A percentile compares a stretch with the other conserved stretches of the same genome.
Conservation (phyloP, 2,797 vertebrate genomes). For the Anomalospiza imberbis region DNA sequence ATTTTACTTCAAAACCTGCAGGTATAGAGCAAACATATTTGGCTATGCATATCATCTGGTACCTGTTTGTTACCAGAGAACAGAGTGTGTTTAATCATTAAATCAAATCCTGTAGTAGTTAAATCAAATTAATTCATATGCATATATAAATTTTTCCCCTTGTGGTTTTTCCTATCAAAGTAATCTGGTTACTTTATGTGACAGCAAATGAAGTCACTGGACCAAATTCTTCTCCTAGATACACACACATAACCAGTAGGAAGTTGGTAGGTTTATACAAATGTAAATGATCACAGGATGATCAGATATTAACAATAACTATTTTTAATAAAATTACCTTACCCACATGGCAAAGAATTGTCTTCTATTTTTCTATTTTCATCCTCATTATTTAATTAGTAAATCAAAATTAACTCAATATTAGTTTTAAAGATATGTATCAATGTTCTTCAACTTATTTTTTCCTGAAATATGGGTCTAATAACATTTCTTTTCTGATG, state of each 20-base stretch:
- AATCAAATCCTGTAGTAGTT: neutral
- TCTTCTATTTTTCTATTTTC: neutral
- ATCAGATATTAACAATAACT: neutral
- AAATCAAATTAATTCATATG: slow-evolving; percentile 37
- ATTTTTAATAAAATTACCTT: neutral
- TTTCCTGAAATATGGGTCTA: neutral
- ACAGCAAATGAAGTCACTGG: neutral
- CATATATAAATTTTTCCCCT: neutral
- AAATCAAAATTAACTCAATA: neutral
- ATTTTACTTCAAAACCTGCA: slow-evolving; percentile 34
- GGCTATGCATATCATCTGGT: slow-evolving; percentile 11
- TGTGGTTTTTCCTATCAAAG: neutral
- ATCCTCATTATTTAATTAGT: neutral
- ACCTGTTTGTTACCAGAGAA: slow-evolving; percentile 26
- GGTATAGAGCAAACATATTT: slow-evolving; percentile 8
- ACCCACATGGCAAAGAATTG: neutral
- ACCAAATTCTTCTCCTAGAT: neutral
- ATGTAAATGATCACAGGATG: neutral
- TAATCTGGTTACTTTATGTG: neutral
- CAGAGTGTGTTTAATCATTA: neutral
- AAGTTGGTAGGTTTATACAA: neutral
- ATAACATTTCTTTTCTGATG: neutral
- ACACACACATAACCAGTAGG: neutral
- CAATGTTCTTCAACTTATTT: neutral
- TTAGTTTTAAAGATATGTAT: neutral